Evolutionary conservation across 2,888 invertebrate species (phyloP).

Genomic region (Cyclophora punctaria): DNA sequence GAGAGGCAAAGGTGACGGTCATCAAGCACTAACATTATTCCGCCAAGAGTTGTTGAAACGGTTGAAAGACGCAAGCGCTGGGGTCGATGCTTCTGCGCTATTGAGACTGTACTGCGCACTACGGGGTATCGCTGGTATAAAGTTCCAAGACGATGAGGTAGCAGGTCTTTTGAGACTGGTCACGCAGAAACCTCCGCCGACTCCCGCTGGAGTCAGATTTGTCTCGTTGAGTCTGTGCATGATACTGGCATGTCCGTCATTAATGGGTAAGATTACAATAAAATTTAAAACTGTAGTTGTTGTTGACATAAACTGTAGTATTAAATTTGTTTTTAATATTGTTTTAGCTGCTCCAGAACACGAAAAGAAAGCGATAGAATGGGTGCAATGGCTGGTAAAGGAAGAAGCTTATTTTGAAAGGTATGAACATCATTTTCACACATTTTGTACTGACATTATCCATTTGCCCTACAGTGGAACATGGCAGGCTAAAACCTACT

Average conservation of each 20-base stretch:
- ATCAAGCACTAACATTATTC: conserved; percentile 78
- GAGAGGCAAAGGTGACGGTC: conserved; percentile 83
- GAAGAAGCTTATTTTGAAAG: conserved; percentile 93
- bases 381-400: conserved; percentile 94
- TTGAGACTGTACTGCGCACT: conserved; percentile 93
- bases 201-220: conserved; percentile 94
- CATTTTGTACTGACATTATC: no score
- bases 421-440: conserved; percentile 27
- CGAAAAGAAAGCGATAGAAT: conserved; percentile 91
- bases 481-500: no score
- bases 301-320: no score
- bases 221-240: conserved; percentile 95
- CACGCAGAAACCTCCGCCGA: conserved; percentile 90
- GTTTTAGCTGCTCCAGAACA: conserved; percentile 78
- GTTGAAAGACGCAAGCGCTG: conserved; percentile 79
- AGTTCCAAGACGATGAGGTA: conserved; percentile 95
- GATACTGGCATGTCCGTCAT: conserved; percentile 93
- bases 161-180: conserved; percentile 86
- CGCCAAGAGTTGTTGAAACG: conserved; percentile 85
- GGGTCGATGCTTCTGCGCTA: conserved; percentile 91
- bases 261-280: conserved; percentile 72
- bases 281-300: no score
- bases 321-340: background rate
- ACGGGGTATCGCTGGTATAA: conserved; percentile 93
- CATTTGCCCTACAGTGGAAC: no score